These are phyloP conservation scores for Lamellibrachia satsuma DNA, from an alignment of 2,888 invertebrate species.

Conservation along the genomic window DNA sequence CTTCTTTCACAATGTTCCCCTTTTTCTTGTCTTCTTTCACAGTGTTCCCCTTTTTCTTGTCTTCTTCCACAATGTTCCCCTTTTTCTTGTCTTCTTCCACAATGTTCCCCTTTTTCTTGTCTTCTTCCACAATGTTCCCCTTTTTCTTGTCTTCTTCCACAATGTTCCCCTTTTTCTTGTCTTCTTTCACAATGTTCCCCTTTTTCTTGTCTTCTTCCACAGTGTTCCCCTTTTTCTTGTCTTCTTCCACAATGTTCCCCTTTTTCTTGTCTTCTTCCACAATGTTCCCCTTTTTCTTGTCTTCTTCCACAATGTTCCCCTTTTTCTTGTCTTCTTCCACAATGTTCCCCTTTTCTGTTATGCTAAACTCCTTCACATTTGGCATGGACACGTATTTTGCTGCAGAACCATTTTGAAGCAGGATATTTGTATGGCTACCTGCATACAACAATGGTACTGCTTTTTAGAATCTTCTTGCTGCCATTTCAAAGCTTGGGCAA, in stretches of 20 bases:
- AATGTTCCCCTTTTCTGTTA: neutral
- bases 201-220: neutral
- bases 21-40: neutral
- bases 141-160: neutral
- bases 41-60: neutral
- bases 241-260: neutral
- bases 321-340: neutral
- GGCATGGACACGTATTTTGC: neutral
- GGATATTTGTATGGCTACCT: no score
- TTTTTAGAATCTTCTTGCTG: no score
- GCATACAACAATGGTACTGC: no score
- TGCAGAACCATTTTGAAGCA: neutral
- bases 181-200: neutral
- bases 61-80: neutral
- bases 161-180: neutral
- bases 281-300: neutral
- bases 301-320: neutral
- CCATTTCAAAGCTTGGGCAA: no score
- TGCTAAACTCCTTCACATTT: neutral
- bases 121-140: neutral
- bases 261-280: neutral
- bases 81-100: neutral
- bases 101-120: neutral
- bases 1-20: neutral
- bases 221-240: neutral